phyloP scores from a whole-genome alignment of 2,113 vertebrate species.

The Tachysurus vachellii region DNA sequence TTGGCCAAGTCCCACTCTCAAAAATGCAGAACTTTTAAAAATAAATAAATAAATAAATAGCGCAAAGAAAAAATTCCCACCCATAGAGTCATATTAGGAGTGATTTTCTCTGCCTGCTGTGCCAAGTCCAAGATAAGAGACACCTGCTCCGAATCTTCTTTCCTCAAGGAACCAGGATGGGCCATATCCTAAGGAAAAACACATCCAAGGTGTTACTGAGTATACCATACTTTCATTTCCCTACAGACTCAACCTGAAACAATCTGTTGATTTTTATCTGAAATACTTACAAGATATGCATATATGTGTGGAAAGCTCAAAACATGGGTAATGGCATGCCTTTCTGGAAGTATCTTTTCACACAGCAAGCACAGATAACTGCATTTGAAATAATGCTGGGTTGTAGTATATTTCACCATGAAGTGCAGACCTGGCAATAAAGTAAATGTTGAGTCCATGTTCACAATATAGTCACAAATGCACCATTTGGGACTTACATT shows the following conservation, averaged over 20 bases:
- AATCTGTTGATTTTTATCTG: neutral
- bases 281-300: conserved; percentile 37
- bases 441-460: neutral
- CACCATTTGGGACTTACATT: neutral
- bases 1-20: neutral
- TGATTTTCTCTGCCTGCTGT: conserved; percentile 25
- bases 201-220: neutral
- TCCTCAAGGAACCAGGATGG: conserved; percentile 39
- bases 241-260: neutral
- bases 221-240: neutral
- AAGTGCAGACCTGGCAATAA: conserved; percentile 33
- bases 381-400: conserved; percentile 6
- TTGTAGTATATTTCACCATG: conserved; percentile 27
- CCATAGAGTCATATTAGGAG: conserved; percentile 5
- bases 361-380: conserved; percentile 39
- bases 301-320: conserved; percentile 21
- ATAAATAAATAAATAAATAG: neutral
- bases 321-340: conserved; percentile 29
- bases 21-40: neutral
- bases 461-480: neutral
- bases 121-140: conserved; percentile 28
- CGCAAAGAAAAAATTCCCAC: neutral
- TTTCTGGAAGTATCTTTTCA: conserved; percentile 32
- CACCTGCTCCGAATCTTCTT: conserved; percentile 3
- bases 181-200: conserved; percentile 11